Conservation (phyloP, 2,888 invertebrate genomes). For the Hylaea fasciaria region DNA sequence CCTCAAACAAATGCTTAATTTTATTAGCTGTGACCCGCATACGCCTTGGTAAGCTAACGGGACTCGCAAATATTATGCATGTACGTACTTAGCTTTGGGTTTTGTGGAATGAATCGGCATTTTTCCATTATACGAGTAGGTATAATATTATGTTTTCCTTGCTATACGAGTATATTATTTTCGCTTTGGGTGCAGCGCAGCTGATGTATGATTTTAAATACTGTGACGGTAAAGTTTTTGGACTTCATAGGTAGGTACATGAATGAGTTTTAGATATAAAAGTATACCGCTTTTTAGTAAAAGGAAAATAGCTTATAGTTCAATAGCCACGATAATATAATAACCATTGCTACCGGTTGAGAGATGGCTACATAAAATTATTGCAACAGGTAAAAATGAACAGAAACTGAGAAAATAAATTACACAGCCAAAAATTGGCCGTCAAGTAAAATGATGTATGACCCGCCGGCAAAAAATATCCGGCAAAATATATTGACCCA, state of each 20-base stretch:
- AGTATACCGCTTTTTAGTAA: not conserved
- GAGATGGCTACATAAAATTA: conserved; percentile 18
- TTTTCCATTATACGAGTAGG: not conserved
- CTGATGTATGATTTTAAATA: too few relatives aligned
- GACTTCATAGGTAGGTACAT: too few relatives aligned
- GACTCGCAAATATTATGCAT: conserved; percentile 44
- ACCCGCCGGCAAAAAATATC: conserved; percentile 59
- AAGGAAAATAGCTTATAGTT: not conserved
- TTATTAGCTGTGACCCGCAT: conserved; percentile 64
- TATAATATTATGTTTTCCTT: too few relatives aligned
- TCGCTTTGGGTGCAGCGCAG: too few relatives aligned
- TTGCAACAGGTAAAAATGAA: conserved; percentile 35
- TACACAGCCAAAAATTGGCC: conserved; percentile 63
- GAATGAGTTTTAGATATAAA: too few relatives aligned
- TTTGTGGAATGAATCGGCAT: not conserved
- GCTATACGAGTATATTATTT: too few relatives aligned
- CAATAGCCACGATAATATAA: not conserved
- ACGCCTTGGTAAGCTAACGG: conserved; percentile 46
- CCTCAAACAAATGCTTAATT: conserved; percentile 68
- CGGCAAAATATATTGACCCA: conserved; percentile 59
- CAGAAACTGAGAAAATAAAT: conserved; percentile 55
- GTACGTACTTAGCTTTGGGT: conserved; percentile 10
- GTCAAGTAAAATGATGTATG: conserved; percentile 78
- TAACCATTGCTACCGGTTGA: not conserved
- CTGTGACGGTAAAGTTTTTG: too few relatives aligned